phyloP scores from a whole-genome alignment of 2,888 invertebrate genomes.

The Thera britannica region DNA sequence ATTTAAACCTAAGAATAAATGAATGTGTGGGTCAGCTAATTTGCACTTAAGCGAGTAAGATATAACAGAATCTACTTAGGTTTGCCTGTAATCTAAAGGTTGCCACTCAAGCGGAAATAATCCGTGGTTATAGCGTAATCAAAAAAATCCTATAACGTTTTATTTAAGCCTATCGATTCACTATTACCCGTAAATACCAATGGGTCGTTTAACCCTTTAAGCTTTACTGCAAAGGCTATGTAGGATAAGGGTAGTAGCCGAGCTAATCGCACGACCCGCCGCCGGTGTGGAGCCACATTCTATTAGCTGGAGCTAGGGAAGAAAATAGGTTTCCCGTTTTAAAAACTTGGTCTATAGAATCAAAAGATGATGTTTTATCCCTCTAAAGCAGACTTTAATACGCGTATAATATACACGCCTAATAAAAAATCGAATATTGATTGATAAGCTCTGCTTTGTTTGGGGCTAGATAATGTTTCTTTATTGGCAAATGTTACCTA shows the following conservation, averaged over 20 bases:
- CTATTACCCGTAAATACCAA: conserved; percentile 39
- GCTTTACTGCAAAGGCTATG: conserved; percentile 18
- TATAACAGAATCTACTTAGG: not conserved
- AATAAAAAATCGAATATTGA: no score
- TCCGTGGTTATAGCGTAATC: conserved; percentile 9
- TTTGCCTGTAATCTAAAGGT: conserved; percentile 7
- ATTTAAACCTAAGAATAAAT: no score
- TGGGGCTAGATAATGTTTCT: no score
- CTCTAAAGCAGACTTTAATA: no score
- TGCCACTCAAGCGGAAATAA: conserved; percentile 9
- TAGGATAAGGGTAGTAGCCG: conserved; percentile 45
- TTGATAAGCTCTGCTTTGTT: no score
- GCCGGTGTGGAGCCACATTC: conserved; percentile 15
- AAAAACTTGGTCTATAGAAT: conserved; percentile 8
- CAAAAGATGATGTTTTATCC: not conserved
- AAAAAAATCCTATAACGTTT: conserved; percentile 29
- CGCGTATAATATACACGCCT: no score
- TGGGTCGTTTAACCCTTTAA: conserved; percentile 40
- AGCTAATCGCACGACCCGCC: conserved; percentile 35
- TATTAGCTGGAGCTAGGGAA: conserved; percentile 21
- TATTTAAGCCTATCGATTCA: conserved; percentile 41
- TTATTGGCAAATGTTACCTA: no score
- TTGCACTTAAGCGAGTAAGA: no score
- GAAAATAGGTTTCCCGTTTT: conserved; percentile 2
- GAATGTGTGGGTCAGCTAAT: no score